Conservation (phyloP, 2,113 vertebrate species). For the Psephotus haematonotus region DNA sequence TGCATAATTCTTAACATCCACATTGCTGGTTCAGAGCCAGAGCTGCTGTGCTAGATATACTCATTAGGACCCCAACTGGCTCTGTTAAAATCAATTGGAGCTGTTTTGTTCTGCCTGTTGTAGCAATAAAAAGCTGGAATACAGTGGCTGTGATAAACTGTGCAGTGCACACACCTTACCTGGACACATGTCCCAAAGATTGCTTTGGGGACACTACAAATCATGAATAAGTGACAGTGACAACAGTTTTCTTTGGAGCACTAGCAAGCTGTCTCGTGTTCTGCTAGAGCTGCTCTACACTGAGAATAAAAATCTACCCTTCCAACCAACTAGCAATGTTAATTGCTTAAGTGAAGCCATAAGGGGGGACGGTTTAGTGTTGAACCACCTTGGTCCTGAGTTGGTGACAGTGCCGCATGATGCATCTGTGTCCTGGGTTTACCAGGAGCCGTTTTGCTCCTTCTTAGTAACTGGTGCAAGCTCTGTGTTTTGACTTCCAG, state of each 20-base stretch:
- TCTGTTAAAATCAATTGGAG: neutral
- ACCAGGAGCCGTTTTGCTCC: too few relatives aligned
- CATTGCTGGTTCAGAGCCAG: conserved; percentile 32
- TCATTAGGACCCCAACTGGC: neutral
- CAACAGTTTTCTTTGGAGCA: neutral
- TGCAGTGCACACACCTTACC: neutral
- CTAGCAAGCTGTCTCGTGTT: neutral
- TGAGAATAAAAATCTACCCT: neutral
- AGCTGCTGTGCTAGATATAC: conserved; percentile 32
- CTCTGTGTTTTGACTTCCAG: too few relatives aligned
- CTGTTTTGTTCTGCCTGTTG: neutral
- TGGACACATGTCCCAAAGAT: neutral
- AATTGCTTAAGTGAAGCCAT: neutral
- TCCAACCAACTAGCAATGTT: neutral
- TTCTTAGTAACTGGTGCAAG: too few relatives aligned
- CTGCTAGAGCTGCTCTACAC: neutral
- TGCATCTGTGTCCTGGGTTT: too few relatives aligned
- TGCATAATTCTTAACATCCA: conserved; percentile 57
- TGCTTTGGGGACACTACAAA: neutral
- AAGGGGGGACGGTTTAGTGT: neutral
- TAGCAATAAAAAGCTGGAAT: neutral
- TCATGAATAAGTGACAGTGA: neutral
- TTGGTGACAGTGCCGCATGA: neutral
- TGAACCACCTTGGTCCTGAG: neutral
- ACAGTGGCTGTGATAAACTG: neutral